A percentile compares a stretch with the other conserved stretches of the same genome.
phyloP scores from a whole-genome alignment of 1,140 invertebrate genomes.

The Xylocopa sonorina region DNA sequence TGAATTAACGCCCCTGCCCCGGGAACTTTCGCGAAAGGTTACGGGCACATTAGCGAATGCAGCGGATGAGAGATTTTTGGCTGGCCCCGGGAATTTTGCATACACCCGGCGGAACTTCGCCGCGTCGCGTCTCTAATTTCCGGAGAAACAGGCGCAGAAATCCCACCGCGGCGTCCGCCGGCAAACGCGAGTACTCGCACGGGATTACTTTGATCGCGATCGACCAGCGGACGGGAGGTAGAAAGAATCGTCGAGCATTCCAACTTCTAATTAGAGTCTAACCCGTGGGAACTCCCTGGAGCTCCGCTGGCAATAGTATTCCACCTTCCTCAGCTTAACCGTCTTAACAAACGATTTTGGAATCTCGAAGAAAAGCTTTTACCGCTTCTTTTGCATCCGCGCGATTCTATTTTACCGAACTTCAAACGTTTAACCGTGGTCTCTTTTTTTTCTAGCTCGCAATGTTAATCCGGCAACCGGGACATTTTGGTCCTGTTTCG shows the following conservation, averaged over 20 bases:
- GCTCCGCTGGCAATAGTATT: neutral
- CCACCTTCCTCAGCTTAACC: too few species aligned
- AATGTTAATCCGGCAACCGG: too few species aligned
- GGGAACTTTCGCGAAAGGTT: neutral
- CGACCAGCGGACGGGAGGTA: neutral
- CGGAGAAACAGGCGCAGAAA: neutral
- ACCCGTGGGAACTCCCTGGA: too few species aligned
- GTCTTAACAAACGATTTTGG: too few species aligned
- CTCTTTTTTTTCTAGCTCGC: too few species aligned
- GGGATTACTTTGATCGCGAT: neutral
- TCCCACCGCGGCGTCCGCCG: neutral
- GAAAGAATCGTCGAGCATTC: neutral
- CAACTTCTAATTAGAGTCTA: constrained; percentile 19
- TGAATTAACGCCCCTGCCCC: neutral
- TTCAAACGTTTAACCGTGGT: too few species aligned
- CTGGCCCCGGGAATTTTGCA: neutral
- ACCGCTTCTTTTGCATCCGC: too few species aligned
- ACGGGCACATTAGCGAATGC: neutral
- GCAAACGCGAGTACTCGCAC: too few species aligned
- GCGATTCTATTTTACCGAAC: too few species aligned
- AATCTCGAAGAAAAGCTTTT: too few species aligned
- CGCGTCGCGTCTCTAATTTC: neutral
- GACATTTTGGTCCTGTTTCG: too few species aligned
- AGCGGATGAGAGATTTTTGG: constrained; percentile 16
- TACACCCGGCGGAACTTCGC: neutral